A percentile compares a stretch with the other conserved stretches of the same genome.
These are phyloP conservation scores for Peromyscus nudipes DNA, from an alignment of 2,797 vertebrate genomes.

Conservation along the genomic window DNA sequence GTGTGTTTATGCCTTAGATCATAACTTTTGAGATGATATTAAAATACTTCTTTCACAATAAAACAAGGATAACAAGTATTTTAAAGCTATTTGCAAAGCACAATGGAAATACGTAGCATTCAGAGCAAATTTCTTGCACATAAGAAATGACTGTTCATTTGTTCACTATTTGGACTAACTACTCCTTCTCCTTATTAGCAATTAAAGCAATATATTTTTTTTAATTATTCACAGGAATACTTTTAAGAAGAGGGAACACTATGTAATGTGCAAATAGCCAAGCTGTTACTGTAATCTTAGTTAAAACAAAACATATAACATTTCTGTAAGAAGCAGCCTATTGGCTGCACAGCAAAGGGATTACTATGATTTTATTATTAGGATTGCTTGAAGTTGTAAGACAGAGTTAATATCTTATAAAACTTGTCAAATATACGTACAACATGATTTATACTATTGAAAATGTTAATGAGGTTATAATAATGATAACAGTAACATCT, in stretches of 20 bases:
- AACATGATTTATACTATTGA: background rate
- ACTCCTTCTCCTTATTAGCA: background rate
- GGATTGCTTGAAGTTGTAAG: background rate
- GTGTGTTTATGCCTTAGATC: background rate
- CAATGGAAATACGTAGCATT: background rate
- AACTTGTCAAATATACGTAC: constrained; percentile 1
- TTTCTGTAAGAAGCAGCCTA: background rate
- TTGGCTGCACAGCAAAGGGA: background rate
- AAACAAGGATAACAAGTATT: background rate
- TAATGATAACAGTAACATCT: background rate
- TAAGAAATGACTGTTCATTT: background rate
- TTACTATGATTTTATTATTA: background rate
- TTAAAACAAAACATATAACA: background rate
- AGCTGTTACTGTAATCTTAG: background rate
- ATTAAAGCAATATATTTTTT: constrained; percentile 2
- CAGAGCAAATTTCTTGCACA: background rate
- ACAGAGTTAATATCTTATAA: background rate
- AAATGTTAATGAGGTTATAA: background rate
- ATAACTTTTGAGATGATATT: constrained; percentile 15
- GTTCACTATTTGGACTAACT: constrained; percentile 7
- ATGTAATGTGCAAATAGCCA: constrained; percentile 9
- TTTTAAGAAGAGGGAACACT: background rate
- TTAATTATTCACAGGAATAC: background rate
- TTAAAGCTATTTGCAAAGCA: background rate
- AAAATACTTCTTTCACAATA: constrained; percentile 12